phyloP scores from a whole-genome alignment of 2,797 vertebrate species.

The Pterois miles region DNA sequence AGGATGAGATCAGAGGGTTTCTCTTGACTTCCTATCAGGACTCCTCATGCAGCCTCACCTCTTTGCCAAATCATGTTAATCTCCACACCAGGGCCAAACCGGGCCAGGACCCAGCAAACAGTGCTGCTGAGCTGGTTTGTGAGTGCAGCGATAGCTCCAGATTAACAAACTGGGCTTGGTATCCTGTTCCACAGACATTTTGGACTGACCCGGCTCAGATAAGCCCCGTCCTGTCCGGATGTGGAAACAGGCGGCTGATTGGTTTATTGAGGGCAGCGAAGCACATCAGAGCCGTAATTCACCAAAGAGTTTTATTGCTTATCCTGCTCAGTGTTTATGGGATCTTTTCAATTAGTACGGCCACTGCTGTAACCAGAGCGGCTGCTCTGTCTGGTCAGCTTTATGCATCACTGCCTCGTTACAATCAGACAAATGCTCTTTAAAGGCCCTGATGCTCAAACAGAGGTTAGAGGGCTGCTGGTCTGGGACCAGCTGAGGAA shows the following conservation, averaged over 20 bases:
- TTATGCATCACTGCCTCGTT: slow-evolving; percentile 53
- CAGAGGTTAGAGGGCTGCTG: slow-evolving; percentile 4
- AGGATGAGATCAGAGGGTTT: not conserved
- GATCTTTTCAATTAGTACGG: slow-evolving; percentile 63
- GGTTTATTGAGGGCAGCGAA: slow-evolving; percentile 46
- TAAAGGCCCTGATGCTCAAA: slow-evolving; percentile 21
- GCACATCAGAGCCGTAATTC: slow-evolving; percentile 37
- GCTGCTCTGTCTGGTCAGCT: slow-evolving; percentile 46
- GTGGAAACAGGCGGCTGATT: slow-evolving; percentile 52
- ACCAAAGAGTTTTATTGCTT: slow-evolving; percentile 56
- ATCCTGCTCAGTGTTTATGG: slow-evolving; percentile 57
- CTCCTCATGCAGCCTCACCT: slow-evolving; percentile 2
- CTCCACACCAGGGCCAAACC: not conserved
- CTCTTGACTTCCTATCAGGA: not conserved
- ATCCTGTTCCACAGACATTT: slow-evolving; percentile 27
- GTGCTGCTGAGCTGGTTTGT: slow-evolving; percentile 2
- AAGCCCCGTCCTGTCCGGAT: not conserved
- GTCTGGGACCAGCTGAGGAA: not conserved
- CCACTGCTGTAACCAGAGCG: slow-evolving; percentile 50
- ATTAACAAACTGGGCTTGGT: slow-evolving; percentile 23
- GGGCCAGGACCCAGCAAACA: not conserved
- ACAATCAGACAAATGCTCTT: slow-evolving; percentile 50
- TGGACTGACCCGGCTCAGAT: slow-evolving; percentile 28
- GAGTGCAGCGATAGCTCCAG: not conserved
- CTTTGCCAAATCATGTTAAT: slow-evolving; percentile 5